Conservation (phyloP, 35 echinoderm and acorn worm species). For the Ophioderma brevispina region DNA sequence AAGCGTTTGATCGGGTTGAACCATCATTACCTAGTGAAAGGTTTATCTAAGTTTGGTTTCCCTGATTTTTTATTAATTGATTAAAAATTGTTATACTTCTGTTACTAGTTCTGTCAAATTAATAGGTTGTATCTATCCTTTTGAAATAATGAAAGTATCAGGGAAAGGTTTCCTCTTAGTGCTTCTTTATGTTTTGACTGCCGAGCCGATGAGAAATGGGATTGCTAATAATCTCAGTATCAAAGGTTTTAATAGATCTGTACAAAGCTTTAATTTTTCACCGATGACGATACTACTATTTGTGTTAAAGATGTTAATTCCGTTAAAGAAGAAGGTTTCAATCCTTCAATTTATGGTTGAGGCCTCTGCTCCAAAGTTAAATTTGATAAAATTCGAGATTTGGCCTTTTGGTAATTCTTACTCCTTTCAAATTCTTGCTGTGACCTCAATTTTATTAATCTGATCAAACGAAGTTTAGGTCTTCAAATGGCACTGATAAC, state of each 20-base stretch:
- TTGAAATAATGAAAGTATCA: neutral
- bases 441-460: neutral
- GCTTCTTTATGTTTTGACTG: neutral
- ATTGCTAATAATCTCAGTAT: neutral
- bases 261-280: neutral
- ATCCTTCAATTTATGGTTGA: neutral
- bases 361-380: neutral
- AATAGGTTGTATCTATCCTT: neutral
- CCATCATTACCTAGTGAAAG: constrained; percentile 21
- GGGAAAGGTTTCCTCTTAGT: neutral
- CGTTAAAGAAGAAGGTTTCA: neutral
- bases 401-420: neutral
- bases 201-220: neutral
- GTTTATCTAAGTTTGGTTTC: constrained; percentile 44
- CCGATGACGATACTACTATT: constrained; percentile 36
- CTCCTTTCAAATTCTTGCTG: too few relatives aligned
- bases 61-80: constrained; percentile 52
- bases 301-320: neutral
- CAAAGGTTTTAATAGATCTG: neutral
- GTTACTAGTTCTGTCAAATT: neutral
- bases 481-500: neutral
- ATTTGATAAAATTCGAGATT: neutral
- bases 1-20: constrained; percentile 64
- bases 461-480: neutral
- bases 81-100: neutral